Conservation (phyloP, 2,113 vertebrate species). For the Pluvianellus socialis region DNA sequence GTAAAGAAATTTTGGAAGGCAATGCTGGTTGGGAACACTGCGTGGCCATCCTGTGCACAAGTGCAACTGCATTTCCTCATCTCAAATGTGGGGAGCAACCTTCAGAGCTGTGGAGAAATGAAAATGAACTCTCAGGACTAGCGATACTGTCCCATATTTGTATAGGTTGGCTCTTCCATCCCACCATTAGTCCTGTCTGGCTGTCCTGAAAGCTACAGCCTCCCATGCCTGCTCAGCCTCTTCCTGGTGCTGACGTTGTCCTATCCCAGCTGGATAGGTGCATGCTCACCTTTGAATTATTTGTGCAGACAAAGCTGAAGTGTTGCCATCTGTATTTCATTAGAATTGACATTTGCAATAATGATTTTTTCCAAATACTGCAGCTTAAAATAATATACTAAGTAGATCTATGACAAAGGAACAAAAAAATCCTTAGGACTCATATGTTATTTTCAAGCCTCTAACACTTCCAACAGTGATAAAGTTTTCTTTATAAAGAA, state of each 20-base stretch:
- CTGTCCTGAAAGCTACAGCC: not conserved
- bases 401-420: not conserved
- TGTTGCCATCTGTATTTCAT: not conserved
- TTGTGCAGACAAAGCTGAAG: not conserved
- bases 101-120: not conserved
- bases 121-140: not conserved
- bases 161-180: not conserved
- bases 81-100: not conserved
- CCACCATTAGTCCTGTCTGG: fast-evolving
- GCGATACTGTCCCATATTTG: fast-evolving
- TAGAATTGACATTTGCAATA: not conserved
- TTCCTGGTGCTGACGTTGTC: not conserved
- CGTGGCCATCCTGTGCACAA: not conserved
- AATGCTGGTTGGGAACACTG: not conserved
- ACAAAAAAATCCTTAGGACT: not conserved
- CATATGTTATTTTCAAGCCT: not conserved
- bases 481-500: not conserved
- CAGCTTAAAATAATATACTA: not conserved
- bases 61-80: not conserved
- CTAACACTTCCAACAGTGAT: not conserved
- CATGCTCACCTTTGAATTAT: not conserved
- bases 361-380: not conserved
- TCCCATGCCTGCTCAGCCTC: not conserved
- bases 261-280: not conserved
- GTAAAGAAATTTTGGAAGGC: not conserved